These are phyloP conservation scores for Python bivittatus DNA, from an alignment of 2,113 vertebrate genomes.

Conservation along the genomic window DNA sequence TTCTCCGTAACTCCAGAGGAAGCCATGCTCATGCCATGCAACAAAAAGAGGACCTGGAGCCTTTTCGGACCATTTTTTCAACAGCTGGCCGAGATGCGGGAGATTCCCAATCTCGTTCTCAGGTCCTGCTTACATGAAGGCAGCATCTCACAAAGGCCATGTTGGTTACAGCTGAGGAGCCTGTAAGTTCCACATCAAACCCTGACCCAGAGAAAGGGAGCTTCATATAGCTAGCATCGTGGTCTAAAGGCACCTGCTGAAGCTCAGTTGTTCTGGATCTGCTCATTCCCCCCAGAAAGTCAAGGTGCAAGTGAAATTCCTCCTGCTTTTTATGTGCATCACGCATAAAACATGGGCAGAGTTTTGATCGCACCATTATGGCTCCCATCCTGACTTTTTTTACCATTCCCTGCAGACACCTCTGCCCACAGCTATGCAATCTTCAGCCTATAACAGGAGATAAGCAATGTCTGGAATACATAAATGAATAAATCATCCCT, in stretches of 20 bases:
- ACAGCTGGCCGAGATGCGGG: not conserved
- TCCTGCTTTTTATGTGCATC: not conserved
- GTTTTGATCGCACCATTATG: not conserved
- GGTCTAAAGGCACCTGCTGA: not conserved
- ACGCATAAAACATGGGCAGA: not conserved
- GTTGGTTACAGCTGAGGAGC: not conserved
- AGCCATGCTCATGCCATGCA: not conserved
- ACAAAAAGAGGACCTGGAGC: accelerated
- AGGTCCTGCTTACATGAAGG: not conserved
- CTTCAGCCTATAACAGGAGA: not conserved
- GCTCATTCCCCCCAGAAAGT: not conserved
- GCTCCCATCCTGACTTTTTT: not conserved
- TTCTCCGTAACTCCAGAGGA: not conserved
- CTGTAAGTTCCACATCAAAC: not conserved
- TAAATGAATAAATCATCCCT: not conserved
- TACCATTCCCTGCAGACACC: not conserved
- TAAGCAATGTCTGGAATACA: not conserved
- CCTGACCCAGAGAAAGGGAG: not conserved
- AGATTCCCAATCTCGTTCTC: not conserved
- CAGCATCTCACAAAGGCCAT: not conserved
- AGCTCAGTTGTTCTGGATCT: not conserved
- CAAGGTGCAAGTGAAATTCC: not conserved
- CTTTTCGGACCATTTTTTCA: not conserved
- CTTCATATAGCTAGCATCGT: not conserved
- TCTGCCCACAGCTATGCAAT: not conserved